These are phyloP conservation scores for Hormaphis cornu DNA, from an alignment of 1,140 invertebrate species.

Conservation along the genomic window DNA sequence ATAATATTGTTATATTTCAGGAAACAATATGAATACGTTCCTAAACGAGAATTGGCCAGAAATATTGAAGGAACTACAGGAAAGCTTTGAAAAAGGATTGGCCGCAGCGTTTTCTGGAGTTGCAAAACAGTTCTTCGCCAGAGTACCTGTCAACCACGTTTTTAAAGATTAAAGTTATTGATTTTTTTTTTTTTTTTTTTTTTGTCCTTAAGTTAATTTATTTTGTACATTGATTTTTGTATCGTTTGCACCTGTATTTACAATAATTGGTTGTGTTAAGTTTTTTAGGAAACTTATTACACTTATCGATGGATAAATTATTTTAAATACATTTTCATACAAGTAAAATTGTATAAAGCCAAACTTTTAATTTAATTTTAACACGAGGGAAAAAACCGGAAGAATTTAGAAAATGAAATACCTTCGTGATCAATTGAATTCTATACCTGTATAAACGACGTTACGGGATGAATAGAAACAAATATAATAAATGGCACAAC, in stretches of 20 bases:
- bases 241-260: not conserved
- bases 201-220: not conserved
- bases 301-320: too few species aligned
- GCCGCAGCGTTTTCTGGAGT: slow-evolving; percentile 44
- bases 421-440: too few species aligned
- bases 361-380: too few species aligned
- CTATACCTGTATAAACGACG: too few species aligned
- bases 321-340: too few species aligned
- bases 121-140: slow-evolving; percentile 44
- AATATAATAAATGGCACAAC: too few species aligned
- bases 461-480: too few species aligned
- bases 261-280: not conserved
- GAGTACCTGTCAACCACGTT: slow-evolving; percentile 40
- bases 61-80: slow-evolving; percentile 45
- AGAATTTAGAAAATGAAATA: too few species aligned
- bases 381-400: too few species aligned
- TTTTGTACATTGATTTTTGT: not conserved
- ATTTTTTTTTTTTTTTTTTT: not conserved
- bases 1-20: slow-evolving; percentile 36
- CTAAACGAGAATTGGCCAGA: slow-evolving; percentile 52
- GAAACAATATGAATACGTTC: slow-evolving; percentile 47
- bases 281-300: too few species aligned
- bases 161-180: slow-evolving; percentile 12
- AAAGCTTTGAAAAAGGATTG: slow-evolving; percentile 45
- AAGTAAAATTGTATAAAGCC: too few species aligned